Evolutionary conservation across 2,888 invertebrate genomes (phyloP).

Genomic region (Elysia crispata): DNA sequence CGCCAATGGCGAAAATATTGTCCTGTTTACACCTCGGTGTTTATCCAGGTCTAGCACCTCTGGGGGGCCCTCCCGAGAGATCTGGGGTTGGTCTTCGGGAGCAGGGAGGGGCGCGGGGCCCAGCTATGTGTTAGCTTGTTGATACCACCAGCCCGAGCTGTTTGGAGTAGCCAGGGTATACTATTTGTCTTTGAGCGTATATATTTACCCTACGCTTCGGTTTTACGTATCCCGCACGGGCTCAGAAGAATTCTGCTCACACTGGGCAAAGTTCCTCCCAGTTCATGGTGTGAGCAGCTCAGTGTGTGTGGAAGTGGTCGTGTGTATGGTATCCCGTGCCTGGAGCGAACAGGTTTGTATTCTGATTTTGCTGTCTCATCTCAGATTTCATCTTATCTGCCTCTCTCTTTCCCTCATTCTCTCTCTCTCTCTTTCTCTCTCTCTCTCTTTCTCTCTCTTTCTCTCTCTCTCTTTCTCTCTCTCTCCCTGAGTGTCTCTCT

Average conservation of each 20-base stretch:
- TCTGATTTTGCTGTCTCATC: no score
- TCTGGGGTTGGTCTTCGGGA: no score
- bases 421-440: no score
- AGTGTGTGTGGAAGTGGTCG: no score
- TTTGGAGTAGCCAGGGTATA: constrained; percentile 28
- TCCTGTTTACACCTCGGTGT: constrained; percentile 40
- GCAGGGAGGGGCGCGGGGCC: not conserved
- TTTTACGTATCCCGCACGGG: constrained; percentile 12
- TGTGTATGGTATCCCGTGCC: no score
- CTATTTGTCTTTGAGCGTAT: constrained; percentile 37
- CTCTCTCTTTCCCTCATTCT: no score
- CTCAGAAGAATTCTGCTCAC: constrained; percentile 7
- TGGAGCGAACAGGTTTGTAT: no score
- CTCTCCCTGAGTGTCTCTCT: no score
- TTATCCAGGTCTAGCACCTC: constrained; percentile 15
- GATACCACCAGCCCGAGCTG: constrained; percentile 20
- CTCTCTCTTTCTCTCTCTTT: no score
- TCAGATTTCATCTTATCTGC: no score
- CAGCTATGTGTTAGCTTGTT: constrained; percentile 39
- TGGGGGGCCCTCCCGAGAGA: not conserved
- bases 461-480: no score
- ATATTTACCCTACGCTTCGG: constrained; percentile 30
- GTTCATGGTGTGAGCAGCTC: no score
- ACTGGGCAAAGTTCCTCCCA: not conserved
- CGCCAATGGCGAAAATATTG: constrained; percentile 36